Evolutionary conservation across 2,888 invertebrate genomes (phyloP).

Genomic region (Alentia gelatinosa): DNA sequence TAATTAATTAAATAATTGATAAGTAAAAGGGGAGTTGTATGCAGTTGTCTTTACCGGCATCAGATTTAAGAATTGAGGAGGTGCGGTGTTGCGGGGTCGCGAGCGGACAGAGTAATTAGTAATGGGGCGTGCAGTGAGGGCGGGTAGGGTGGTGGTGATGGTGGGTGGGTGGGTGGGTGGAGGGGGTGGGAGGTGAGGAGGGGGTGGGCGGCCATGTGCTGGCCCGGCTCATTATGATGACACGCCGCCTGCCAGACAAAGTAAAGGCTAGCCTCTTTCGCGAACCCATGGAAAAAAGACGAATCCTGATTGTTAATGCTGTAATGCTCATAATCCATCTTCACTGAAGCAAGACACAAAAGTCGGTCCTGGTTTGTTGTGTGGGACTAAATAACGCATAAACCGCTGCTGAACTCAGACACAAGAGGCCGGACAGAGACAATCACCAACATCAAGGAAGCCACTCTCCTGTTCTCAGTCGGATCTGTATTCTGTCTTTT

Average conservation of each 20-base stretch:
- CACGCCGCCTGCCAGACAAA: not conserved
- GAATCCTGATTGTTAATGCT: not conserved
- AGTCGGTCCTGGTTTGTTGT: not conserved
- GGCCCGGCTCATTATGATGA: not conserved
- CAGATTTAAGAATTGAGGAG: too few species aligned
- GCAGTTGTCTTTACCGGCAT: too few species aligned
- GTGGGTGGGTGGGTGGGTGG: not conserved
- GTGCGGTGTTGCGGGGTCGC: not conserved
- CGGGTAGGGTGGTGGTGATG: not conserved
- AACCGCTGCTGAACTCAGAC: not conserved
- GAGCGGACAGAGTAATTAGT: not conserved
- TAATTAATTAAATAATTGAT: too few species aligned
- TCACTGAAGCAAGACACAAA: not conserved
- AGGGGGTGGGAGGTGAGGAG: not conserved
- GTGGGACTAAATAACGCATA: not conserved
- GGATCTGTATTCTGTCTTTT: not conserved
- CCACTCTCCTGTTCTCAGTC: not conserved
- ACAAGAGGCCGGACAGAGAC: not conserved
- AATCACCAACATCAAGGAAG: not conserved
- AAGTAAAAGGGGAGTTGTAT: too few species aligned
- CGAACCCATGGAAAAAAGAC: not conserved
- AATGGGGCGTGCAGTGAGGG: not conserved
- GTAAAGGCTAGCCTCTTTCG: not conserved
- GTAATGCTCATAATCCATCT: not conserved
- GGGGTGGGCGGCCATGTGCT: not conserved